Evolutionary conservation across 2,888 invertebrate species (phyloP).

Genomic region (Pardosa pseudoannulata): DNA sequence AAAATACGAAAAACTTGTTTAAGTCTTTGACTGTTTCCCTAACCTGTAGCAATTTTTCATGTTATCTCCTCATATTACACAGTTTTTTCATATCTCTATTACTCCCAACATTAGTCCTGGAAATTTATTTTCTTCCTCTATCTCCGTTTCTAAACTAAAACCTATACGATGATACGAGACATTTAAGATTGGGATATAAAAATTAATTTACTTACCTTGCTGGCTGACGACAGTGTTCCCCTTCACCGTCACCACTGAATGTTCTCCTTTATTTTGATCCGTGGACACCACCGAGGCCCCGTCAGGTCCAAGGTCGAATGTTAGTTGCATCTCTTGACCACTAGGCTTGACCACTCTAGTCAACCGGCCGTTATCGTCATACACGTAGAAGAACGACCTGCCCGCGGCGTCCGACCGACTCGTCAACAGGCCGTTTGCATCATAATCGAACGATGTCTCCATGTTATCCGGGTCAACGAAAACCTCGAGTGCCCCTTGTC

Average conservation of each 20-base stretch:
- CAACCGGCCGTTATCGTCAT: constrained; percentile 94
- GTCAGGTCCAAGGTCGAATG: constrained; percentile 91
- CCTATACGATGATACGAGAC: no score
- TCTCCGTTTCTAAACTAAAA: no score
- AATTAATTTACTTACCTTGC: constrained; percentile 81
- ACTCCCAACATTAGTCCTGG: no score
- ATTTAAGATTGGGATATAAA: no score
- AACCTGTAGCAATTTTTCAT: no score
- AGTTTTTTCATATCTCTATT: no score
- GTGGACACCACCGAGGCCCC: constrained; percentile 85
- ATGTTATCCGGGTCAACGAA: constrained; percentile 94
- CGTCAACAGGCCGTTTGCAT: constrained; percentile 87
- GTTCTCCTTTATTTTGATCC: constrained; percentile 65
- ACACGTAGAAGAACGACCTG: constrained; percentile 91
- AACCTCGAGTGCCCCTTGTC: constrained; percentile 93
- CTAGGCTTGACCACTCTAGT: constrained; percentile 95
- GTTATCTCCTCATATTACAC: no score
- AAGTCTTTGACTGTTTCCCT: no score
- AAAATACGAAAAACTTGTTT: no score
- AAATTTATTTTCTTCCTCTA: no score
- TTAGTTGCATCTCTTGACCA: constrained; percentile 91
- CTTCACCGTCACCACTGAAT: constrained; percentile 85
- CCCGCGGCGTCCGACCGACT: constrained; percentile 82
- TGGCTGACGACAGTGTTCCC: constrained; percentile 90
- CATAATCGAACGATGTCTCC: constrained; percentile 95